Evolutionary conservation across 2,888 invertebrate genomes (phyloP), one percentile per base, ranked within the genome.

Genomic region (Parnassius mnemosyne): DNA sequence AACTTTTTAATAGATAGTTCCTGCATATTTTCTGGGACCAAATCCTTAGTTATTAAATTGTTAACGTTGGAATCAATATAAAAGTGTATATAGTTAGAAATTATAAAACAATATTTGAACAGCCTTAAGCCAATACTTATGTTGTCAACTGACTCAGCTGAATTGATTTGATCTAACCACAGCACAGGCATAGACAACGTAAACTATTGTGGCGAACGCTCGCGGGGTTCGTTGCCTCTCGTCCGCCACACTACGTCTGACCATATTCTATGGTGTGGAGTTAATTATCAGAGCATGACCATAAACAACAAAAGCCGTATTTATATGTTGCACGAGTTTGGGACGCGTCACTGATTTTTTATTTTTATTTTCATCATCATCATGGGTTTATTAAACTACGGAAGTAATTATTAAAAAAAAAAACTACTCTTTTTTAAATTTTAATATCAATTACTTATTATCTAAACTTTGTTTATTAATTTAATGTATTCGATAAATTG

Each of bases 321-420:
- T 63, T 75, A 57, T 73, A 73, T 71, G 79, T 78, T 79, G 74
- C 75, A 73, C 69, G 65, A 72, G 76, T 77, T 78, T 69, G 77
- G 73, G 75, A 80, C 77, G 81, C 80, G 75, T 81, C 83, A 80
- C 74, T 75, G 74, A 43, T 70, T 76, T 79, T 79, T 79, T 74
- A 75, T 77, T 75, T 75, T 75, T n/a, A n/a, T n/a, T n/a, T n/a
- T n/a, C n/a, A n/a, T n/a, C 71, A 73, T 76, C 69, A 69, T 67
- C 61, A 55, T 47, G 42, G 57, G 64, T 68, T 67, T 72, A 66
- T 69, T 63, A 44, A 41, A 55, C 41, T 44, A 52, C 56, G 5
- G 34, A 25, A 12, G 10, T 34, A 53, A 53, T 57, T 57, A 61
- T 20, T 52, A 25, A 25, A 52, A 61, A 16, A 16, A 16, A 2